phyloP scores from a whole-genome alignment of 2,113 vertebrate species.

The Columbina picui region DNA sequence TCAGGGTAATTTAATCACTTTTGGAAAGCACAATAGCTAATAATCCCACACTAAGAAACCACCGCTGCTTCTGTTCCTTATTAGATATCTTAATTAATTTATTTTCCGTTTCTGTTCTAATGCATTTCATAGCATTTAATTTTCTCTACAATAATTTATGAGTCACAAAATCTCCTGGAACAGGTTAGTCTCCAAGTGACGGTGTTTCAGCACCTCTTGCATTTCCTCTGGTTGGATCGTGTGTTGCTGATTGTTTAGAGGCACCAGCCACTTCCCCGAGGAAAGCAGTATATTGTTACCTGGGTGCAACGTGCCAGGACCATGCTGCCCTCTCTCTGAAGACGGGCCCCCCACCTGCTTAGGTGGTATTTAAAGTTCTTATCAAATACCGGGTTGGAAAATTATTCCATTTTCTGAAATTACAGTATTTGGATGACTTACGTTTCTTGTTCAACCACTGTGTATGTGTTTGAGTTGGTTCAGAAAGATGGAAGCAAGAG shows the following conservation, averaged over 20 bases:
- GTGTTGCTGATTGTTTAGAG: not conserved
- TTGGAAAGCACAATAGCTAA: not conserved
- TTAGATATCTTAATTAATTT: not conserved
- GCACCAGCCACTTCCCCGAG: not conserved
- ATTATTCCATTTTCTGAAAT: not conserved
- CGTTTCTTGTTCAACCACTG: not conserved
- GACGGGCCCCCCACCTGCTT: not conserved
- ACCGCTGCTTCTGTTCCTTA: not conserved
- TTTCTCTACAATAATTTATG: not conserved
- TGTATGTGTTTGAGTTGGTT: not conserved
- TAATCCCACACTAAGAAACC: conserved; percentile 9
- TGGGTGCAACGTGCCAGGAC: not conserved
- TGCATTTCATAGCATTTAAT: not conserved
- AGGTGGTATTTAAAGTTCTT: not conserved
- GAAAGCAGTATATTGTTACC: not conserved
- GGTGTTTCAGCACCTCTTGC: not conserved
- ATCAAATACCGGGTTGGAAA: not conserved
- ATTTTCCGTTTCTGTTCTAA: not conserved
- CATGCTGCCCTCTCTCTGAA: not conserved
- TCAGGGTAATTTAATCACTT: not conserved
- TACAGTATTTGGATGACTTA: not conserved
- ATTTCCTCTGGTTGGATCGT: not conserved
- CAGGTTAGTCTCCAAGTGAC: not conserved
- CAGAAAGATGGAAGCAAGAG: not conserved
- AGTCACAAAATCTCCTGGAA: conserved; percentile 1